Percentiles rank a stretch among this genome's conserved stretches.
These are phyloP conservation scores for Meiosimyza platycephala DNA, from an alignment of 2,888 invertebrate genomes.

Conservation along the genomic window DNA sequence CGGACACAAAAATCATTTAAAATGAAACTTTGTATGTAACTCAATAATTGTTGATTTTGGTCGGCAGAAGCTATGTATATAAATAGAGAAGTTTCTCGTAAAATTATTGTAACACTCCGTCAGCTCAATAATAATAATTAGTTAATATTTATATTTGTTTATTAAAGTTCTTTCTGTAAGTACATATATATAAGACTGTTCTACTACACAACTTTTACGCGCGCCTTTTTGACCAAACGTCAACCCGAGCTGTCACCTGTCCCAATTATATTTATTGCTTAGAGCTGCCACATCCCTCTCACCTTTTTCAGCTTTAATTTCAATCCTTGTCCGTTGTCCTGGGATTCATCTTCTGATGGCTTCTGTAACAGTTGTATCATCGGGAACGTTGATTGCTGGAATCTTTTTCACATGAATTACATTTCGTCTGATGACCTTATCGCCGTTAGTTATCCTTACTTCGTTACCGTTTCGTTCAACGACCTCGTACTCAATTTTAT, in stretches of 20 bases:
- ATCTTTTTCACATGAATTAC: constrained; percentile 38
- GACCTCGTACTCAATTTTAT: constrained; percentile 27
- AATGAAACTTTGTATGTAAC: constrained; percentile 48
- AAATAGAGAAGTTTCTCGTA: not conserved
- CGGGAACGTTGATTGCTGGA: not conserved
- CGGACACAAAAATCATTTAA: constrained; percentile 53
- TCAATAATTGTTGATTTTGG: constrained; percentile 37
- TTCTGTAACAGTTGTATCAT: not conserved
- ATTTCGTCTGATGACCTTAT: constrained; percentile 36
- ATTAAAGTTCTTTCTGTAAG: no score
- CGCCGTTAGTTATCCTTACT: constrained; percentile 20
- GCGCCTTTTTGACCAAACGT: no score
- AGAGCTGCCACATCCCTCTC: constrained; percentile 40
- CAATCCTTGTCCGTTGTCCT: constrained; percentile 29
- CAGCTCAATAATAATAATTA: no score
- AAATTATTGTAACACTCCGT: no score
- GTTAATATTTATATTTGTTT: no score
- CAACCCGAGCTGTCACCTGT: not conserved
- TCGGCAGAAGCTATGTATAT: constrained; percentile 39
- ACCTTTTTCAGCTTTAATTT: constrained; percentile 42
- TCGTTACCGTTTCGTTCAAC: constrained; percentile 35
- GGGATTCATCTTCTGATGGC: constrained; percentile 23
- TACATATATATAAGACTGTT: no score
- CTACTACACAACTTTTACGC: no score
- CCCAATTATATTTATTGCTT: no score